Conservation (phyloP, 2,113 vertebrate species). For the Antigone vipio region DNA sequence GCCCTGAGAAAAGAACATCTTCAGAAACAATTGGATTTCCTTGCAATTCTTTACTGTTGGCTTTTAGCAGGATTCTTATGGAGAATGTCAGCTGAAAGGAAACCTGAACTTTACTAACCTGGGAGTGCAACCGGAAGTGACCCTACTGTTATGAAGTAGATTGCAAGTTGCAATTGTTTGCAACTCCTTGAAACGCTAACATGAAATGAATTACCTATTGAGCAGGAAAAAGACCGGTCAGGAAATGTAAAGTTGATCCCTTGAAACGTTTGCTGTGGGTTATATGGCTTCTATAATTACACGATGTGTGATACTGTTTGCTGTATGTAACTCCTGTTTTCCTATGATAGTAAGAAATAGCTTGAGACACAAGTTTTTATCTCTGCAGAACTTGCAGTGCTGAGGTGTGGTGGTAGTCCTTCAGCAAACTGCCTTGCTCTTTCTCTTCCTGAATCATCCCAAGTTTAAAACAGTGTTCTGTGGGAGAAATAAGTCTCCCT, state of each 20-base stretch:
- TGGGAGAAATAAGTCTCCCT: background rate
- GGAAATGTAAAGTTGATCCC: background rate
- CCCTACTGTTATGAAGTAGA: background rate
- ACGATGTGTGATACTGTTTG: background rate
- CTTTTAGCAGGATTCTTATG: background rate
- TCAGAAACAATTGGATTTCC: background rate
- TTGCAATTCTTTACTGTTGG: background rate
- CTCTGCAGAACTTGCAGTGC: background rate
- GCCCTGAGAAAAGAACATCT: background rate
- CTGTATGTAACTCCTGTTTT: background rate
- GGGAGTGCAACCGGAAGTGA: background rate
- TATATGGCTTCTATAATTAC: background rate
- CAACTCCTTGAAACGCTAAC: background rate
- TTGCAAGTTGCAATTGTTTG: background rate
- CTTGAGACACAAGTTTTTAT: background rate
- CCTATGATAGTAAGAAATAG: background rate
- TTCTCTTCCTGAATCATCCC: background rate
- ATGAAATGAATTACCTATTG: background rate
- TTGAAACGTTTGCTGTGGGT: conserved; percentile 1
- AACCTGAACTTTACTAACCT: background rate
- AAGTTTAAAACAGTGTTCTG: background rate
- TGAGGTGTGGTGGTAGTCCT: background rate
- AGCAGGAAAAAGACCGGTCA: background rate
- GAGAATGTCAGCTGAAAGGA: background rate
- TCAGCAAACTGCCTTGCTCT: background rate